Conservation (phyloP, 2,888 invertebrate species). For the Orthosia gothica region DNA sequence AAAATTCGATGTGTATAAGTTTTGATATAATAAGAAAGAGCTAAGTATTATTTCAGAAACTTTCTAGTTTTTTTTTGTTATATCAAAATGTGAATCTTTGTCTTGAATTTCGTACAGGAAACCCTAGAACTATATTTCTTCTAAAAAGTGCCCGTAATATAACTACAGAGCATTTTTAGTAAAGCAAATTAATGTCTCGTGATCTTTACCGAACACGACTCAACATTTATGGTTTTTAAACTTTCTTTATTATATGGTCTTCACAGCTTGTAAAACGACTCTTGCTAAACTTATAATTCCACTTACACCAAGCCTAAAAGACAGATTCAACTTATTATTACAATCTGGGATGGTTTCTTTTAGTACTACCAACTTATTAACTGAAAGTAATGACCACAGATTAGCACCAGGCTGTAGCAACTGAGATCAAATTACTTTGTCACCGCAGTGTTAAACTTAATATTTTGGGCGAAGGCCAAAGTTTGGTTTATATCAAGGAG, state of each 20-base stretch:
- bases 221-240: no score
- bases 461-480: background rate
- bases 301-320: background rate
- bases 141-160: no score
- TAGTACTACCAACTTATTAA: background rate
- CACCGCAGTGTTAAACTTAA: background rate
- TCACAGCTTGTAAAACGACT: background rate
- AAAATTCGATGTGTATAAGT: fast-evolving
- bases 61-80: no score
- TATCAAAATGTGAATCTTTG: no score
- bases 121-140: no score
- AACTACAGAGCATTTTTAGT: no score
- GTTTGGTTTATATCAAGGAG: no score
- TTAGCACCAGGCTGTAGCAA: background rate
- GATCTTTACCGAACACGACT: no score
- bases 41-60: no score
- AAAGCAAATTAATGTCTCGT: no score
- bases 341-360: slow-evolving; percentile 1
- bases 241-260: background rate
- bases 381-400: background rate
- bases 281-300: background rate
- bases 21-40: no score
- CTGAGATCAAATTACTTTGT: background rate
- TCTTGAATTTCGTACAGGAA: no score
- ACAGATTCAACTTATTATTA: background rate